Evolutionary conservation across 1,140 invertebrate species (phyloP).

Genomic region (Brachionus rubens): DNA sequence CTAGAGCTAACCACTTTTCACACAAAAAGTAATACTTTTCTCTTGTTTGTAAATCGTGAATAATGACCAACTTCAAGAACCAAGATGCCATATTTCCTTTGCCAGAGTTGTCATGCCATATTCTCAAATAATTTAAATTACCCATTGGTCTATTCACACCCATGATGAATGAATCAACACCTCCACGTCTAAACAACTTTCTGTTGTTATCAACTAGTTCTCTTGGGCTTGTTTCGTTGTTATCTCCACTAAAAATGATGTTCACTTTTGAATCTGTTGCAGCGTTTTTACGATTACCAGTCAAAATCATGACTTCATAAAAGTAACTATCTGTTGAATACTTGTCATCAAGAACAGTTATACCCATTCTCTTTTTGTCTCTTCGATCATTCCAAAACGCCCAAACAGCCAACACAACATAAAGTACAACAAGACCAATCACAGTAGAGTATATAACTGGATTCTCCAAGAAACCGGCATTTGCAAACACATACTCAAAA

Average conservation of each 20-base stretch:
- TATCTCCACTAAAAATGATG: constrained; percentile 45
- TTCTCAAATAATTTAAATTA: constrained; percentile 61
- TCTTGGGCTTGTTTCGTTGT: constrained; percentile 13
- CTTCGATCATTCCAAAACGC: constrained; percentile 61
- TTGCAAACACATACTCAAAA: constrained; percentile 58
- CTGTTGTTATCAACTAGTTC: constrained; percentile 41
- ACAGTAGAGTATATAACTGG: constrained; percentile 64
- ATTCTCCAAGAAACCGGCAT: constrained; percentile 63
- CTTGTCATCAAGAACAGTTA: constrained; percentile 52
- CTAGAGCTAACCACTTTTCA: constrained; percentile 59
- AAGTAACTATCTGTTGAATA: constrained; percentile 51
- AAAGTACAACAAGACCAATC: constrained; percentile 61
- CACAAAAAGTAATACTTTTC: constrained; percentile 61
- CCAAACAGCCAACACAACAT: constrained; percentile 61
- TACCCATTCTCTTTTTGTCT: constrained; percentile 58
- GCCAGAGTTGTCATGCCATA: constrained; percentile 67
- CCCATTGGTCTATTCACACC: constrained; percentile 62
- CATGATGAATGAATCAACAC: constrained; percentile 63
- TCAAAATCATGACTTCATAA: constrained; percentile 54
- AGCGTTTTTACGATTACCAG: constrained; percentile 51
- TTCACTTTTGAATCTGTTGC: constrained; percentile 48
- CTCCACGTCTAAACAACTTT: constrained; percentile 53
- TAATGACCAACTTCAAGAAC: constrained; percentile 62
- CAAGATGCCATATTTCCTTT: too few species aligned
- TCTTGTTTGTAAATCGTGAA: constrained; percentile 64